Base-by-base conservation (phyloP, 37 sponge, comb jelly and placozoan genomes). In the Aplysina aerophoba region DNA sequence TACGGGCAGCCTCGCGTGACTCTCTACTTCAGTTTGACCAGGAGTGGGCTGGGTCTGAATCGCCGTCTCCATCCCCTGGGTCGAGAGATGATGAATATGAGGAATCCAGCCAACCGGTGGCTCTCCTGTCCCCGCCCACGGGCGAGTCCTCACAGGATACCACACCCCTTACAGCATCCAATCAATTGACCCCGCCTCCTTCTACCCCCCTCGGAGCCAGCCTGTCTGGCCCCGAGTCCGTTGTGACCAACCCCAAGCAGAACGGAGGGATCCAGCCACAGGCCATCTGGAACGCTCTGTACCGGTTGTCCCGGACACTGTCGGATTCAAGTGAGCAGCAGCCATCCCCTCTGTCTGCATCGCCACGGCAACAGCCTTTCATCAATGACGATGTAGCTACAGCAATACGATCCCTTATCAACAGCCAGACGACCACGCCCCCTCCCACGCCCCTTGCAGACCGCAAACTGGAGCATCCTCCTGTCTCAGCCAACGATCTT, bases 391-490 rank as follows among this genome's bases (percentile, higher is more conserved):
- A 75, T 12, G 78, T 75, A 41, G 78, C 78, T 54, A 75, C 78
- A 16, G 78, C 78, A 40, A 75, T 75, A 17, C 31, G 37, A 75
- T 75, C 78, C 20, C 25, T 75, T 1, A 75, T 75, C 53, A 75
- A 36, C 53, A 75, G 78, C 53, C 78, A 75, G 78, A 75, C 78
- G 4, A 75, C 54, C 78, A 75, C 78, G 21, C 78, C 78, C 54
- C 78, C 78, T 22, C 37, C 78, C 44, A 75, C 78, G 44, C 78
- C 78, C 44, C 78, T 75, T 1, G 53, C 78, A 24, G 78, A 75
- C 20, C 44, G 78, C n/a, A 75, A 50, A 40, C 24, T 50, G 20
- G 78, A 75, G 44, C 35, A 75, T 54, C 24, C 64, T 3, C 64
- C 64, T 62, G 40, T 75, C n/a, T 50, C 44, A 1, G 78, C 78